Conservation (phyloP, 2,113 vertebrate species). For the Ranitomeya imitator region DNA sequence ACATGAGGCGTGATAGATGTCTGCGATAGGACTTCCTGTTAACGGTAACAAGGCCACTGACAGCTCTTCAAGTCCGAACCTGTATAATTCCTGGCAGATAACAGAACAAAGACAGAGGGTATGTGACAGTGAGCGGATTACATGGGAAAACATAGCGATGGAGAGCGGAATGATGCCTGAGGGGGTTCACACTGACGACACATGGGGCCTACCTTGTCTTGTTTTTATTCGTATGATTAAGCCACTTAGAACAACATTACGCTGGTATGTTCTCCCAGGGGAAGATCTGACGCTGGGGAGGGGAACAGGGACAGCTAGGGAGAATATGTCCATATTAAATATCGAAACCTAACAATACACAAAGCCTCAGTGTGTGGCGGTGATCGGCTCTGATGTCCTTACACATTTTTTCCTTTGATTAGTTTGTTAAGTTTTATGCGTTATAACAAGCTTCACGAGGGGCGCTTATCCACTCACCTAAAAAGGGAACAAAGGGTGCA, state of each 20-base stretch:
- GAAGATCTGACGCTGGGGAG: neutral
- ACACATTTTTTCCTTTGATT: neutral
- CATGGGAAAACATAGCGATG: slow-evolving; percentile 41
- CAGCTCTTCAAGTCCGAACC: slow-evolving; percentile 53
- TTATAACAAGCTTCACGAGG: neutral
- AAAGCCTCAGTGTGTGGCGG: slow-evolving; percentile 28
- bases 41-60: slow-evolving; percentile 49
- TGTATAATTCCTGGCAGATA: slow-evolving; percentile 42
- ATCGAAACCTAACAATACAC: slow-evolving; percentile 3
- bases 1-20: slow-evolving; percentile 45
- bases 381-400: neutral
- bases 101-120: slow-evolving; percentile 28
- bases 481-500: neutral
- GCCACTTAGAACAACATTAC: slow-evolving; percentile 29
- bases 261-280: slow-evolving; percentile 13
- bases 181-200: slow-evolving; percentile 29
- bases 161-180: slow-evolving; percentile 38
- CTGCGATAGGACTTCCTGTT: slow-evolving; percentile 43
- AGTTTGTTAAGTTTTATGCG: neutral
- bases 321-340: neutral
- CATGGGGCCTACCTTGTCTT: slow-evolving; percentile 32
- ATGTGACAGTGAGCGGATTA: slow-evolving; percentile 27
- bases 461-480: neutral
- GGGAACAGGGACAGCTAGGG: neutral
- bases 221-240: slow-evolving; percentile 17